Base-by-base conservation (phyloP, 2,797 vertebrate genomes). In the Chloroceryle amazona region DNA sequence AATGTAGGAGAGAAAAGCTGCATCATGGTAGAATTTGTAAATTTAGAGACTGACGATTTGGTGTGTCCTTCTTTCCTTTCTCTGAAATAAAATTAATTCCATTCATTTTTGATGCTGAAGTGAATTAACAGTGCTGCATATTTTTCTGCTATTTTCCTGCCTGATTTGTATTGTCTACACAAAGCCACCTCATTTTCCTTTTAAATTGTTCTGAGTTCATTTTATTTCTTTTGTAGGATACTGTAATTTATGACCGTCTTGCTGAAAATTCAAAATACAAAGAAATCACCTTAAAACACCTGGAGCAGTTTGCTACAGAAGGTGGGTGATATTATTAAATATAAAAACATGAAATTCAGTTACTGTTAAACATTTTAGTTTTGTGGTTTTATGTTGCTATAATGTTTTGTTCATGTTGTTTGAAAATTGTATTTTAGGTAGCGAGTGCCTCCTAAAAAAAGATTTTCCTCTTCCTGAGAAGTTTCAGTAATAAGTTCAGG, bases 251-350 rank as follows among this genome's bases (percentile, higher is more conserved):
- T 96, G 99, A 99, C 92, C 99, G 99, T 75, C 98, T 99, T 95
- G 99, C 99, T 71, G 99, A 99, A 98, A 99, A 97, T 94, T 99
- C 99, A 75, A 99, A 98, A 97, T 99, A 99, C 98, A 99, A 99
- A 98, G 99, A 99, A 98, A 99, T 99, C 95, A 99, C 99, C 18
- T 97, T 99, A 93, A 99, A 99, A 98, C 99, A 99, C 98, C 98
- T 99, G 98, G 99, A 99, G 93, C 99, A 99, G 97, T 99, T 99
- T 98, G 99, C 99, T 79, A 99, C 99, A 16, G 99, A 99, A 98
- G 99, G 99, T 99, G 89, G 98, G 98, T 96, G 26, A n/a, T 85
- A 80, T 13, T 90, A 19, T 49, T 63, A 41, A 83, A 5, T 70
- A 67, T 75, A 76, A 84, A 93, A 67, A 35, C 42, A 31, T 1